Percentiles rank a stretch among this genome's conserved stretches.
Evolutionary conservation across 2,797 vertebrate species (phyloP).

Genomic region (Jordanella pulchra): DNA sequence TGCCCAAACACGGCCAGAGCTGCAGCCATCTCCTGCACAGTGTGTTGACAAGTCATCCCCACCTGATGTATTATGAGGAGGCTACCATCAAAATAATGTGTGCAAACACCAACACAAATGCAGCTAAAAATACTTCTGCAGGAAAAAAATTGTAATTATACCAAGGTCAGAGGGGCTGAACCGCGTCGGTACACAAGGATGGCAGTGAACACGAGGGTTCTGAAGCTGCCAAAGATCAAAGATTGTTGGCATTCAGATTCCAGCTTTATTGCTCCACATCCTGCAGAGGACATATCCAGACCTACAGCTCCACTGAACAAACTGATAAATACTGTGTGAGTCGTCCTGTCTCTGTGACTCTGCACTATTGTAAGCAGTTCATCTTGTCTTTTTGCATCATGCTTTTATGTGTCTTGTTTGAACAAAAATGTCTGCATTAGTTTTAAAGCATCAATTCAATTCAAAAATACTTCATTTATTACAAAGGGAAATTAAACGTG

Average conservation of each 20-base stretch:
- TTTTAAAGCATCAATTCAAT: no score
- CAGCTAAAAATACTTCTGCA: background rate
- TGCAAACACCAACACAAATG: slow-evolving; percentile 3
- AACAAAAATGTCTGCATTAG: no score
- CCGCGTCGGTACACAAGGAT: background rate
- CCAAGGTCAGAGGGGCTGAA: background rate
- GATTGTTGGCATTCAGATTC: background rate
- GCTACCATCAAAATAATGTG: background rate
- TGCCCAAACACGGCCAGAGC: background rate
- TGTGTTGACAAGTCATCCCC: background rate
- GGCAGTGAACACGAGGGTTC: background rate
- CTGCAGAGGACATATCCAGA: background rate
- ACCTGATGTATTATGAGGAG: background rate
- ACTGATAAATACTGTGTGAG: no score
- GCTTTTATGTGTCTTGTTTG: no score
- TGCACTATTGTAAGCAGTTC: no score
- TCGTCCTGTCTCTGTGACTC: no score
- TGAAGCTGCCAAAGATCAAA: background rate
- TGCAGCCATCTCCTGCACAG: background rate
- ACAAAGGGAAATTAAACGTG: no score
- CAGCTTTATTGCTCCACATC: background rate
- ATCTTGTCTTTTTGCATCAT: no score
- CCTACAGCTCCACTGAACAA: no score
- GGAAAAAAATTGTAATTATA: background rate
- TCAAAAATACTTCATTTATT: no score